Evolutionary conservation across 2,888 invertebrate genomes (phyloP), one percentile per base, ranked within the genome.

Genomic region (Meiosimyza platycephala): DNA sequence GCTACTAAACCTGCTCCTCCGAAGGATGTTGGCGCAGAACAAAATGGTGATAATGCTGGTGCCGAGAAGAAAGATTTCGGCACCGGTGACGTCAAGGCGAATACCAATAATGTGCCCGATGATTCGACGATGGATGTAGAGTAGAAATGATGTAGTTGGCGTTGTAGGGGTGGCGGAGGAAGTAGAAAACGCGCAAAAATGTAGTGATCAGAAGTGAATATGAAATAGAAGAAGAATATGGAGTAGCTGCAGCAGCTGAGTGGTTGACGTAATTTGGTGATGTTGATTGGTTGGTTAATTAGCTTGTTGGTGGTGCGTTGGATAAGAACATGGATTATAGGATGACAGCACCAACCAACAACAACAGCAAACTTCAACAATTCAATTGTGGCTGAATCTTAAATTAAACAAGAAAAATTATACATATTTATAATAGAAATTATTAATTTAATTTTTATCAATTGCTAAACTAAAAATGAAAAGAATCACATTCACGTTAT

Each of bases 61-160:
- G 66, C 40, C n/a, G 75, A 68, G 40, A 68, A 50, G 66, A 74
- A 51, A 51, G 67, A 54, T 70, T 72, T 48, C 72, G 75, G 71
- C n/a, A 33, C 33, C 11, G n/a, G 48, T n/a, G 80, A 81, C 50
- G 57, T 76, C 54, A 76, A 76, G 72, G 77, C 78, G 62, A 79
- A 78, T 64, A 78, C 78, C 74, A 78, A 76, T 63, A 80, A 78
- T 77, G 73, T 76, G 73, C 76, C 81, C 71, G 84, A 78, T 55
- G 85, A 85, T 76, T 80, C 84, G 65, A 80, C 84, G 72, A 86
- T 86, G 86, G 86, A 86, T 66, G 85, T 86, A 70, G 86, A 86
- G 79, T 86, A 84, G 78, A 75, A 28, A 67, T 66, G 47, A 11
- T 64, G 16, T 65, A 72, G 72, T 63, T 72, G 72, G 66, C 48